phyloP scores from a whole-genome alignment of 2,113 vertebrate species.

The Proteles cristata region DNA sequence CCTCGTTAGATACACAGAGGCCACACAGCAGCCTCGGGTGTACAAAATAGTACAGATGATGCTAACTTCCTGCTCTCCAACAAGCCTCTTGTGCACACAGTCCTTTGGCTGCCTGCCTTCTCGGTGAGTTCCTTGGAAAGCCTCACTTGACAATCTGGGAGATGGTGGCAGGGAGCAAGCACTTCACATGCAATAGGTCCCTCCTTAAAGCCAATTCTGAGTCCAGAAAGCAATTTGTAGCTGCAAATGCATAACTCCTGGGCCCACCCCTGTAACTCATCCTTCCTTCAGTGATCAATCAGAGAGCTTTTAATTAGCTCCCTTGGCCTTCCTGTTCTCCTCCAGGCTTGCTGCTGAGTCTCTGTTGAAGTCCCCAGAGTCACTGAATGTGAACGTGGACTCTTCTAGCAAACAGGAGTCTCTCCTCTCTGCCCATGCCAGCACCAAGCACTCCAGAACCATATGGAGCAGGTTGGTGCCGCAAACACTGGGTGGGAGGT shows the following conservation, averaged over 20 bases:
- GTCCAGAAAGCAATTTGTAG: constrained; percentile 24
- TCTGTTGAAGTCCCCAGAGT: background rate
- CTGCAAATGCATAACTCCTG: background rate
- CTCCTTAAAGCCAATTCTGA: constrained; percentile 51
- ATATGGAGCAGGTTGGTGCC: background rate
- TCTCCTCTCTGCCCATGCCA: background rate
- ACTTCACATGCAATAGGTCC: background rate
- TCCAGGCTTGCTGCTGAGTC: background rate
- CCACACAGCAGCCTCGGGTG: background rate
- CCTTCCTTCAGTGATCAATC: background rate
- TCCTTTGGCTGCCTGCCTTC: background rate
- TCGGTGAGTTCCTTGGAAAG: background rate
- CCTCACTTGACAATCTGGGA: fast-evolving
- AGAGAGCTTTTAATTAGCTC: constrained; percentile 2
- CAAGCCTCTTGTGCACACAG: fast-evolving
- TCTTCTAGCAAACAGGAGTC: fast-evolving
- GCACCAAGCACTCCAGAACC: background rate
- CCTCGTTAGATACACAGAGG: background rate
- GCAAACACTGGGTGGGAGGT: too few species aligned
- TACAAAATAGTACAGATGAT: background rate
- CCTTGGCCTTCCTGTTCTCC: background rate
- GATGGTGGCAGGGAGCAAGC: background rate
- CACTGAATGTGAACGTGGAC: background rate
- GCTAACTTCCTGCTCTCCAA: background rate
- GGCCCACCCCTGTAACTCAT: background rate